phyloP scores from a whole-genome alignment of 2,888 invertebrate species.

The Polydesmus complanatus region DNA sequence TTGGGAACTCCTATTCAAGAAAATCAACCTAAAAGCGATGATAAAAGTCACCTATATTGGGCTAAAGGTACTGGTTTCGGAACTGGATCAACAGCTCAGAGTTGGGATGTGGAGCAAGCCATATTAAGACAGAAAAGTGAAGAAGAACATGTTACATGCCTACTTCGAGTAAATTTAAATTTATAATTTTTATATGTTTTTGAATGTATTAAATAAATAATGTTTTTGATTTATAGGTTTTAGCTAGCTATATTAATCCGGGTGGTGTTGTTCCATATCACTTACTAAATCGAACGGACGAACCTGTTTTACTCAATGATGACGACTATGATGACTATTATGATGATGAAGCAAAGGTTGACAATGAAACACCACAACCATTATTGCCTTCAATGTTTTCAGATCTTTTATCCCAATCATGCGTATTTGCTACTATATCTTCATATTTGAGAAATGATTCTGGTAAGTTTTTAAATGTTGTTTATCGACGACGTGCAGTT shows the following conservation, averaged over 20 bases:
- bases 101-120: constrained; percentile 95
- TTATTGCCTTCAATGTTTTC: constrained; percentile 56
- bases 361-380: constrained; percentile 9
- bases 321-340: neutral
- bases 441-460: constrained; percentile 89
- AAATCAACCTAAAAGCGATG: constrained; percentile 33
- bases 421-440: constrained; percentile 71
- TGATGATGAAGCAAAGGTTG: constrained; percentile 1
- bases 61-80: constrained; percentile 95
- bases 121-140: constrained; percentile 72
- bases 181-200: neutral
- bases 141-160: constrained; percentile 83
- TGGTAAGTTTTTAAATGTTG: constrained; percentile 34
- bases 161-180: constrained; percentile 43
- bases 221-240: constrained; percentile 46
- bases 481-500: neutral
- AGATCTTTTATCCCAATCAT: constrained; percentile 63
- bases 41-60: constrained; percentile 52
- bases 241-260: constrained; percentile 78
- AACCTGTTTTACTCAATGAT: neutral
- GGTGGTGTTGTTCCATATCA: constrained; percentile 26
- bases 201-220: too few relatives aligned
- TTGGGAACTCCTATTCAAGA: constrained; percentile 10
- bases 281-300: neutral
- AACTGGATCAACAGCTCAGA: constrained; percentile 85